Conservation (phyloP, 2,113 vertebrate genomes). For the Gila orcuttii region DNA sequence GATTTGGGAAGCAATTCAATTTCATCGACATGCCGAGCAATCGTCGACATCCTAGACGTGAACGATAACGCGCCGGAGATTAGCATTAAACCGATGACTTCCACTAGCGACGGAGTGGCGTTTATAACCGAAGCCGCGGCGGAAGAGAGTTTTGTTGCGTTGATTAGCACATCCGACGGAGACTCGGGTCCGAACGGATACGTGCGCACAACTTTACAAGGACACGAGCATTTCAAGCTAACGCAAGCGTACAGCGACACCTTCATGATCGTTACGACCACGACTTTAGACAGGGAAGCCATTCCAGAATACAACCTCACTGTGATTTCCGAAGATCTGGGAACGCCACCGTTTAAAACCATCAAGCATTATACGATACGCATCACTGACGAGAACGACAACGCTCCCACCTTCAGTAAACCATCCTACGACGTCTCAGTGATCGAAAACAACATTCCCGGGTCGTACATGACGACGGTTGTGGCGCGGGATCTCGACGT, state of each 20-base stretch:
- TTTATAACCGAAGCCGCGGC: conserved; percentile 79
- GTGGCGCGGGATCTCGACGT: conserved; percentile 74
- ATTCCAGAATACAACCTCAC: conserved; percentile 78
- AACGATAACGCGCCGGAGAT: conserved; percentile 80
- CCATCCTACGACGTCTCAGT: conserved; percentile 74
- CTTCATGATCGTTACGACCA: conserved; percentile 76
- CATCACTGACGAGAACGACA: conserved; percentile 79
- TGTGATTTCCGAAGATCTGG: conserved; percentile 76
- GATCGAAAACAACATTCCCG: conserved; percentile 77
- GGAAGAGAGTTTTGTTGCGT: conserved; percentile 77
- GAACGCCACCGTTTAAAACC: conserved; percentile 74
- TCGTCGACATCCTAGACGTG: conserved; percentile 75
- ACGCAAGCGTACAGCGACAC: conserved; percentile 78
- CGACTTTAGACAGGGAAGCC: conserved; percentile 73
- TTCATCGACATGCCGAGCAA: conserved; percentile 70
- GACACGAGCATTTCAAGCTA: conserved; percentile 76
- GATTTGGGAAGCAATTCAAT: conserved; percentile 68
- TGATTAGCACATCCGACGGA: conserved; percentile 78
- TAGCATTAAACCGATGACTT: conserved; percentile 77
- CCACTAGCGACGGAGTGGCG: conserved; percentile 73
- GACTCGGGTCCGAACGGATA: conserved; percentile 79
- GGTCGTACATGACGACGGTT: conserved; percentile 75
- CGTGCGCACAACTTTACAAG: conserved; percentile 72
- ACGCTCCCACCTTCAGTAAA: conserved; percentile 74
- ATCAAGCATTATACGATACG: conserved; percentile 74